Evolutionary conservation across 2,113 vertebrate genomes (phyloP).

Genomic region (Phycodurus eques): DNA sequence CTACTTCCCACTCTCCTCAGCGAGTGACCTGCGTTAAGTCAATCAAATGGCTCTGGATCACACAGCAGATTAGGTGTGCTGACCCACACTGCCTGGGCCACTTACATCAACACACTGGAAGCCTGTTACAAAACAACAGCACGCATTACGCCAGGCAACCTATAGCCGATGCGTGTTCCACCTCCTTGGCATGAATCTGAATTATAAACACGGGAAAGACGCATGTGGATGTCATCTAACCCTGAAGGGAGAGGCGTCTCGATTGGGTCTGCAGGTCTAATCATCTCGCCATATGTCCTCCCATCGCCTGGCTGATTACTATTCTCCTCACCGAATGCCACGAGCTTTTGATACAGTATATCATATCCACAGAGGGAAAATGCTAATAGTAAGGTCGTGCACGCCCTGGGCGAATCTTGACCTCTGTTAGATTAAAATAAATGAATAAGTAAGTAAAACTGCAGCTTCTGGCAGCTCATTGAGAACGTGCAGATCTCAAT

Average conservation of each 20-base stretch:
- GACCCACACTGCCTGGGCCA: conserved; percentile 45
- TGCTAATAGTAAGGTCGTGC: conserved; percentile 54
- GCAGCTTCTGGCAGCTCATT: conserved; percentile 23
- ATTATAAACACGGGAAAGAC: conserved; percentile 23
- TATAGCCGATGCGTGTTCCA: neutral
- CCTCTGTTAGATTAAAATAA: neutral
- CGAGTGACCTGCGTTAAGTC: conserved; percentile 55
- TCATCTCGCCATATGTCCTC: conserved; percentile 64
- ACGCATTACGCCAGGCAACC: conserved; percentile 5
- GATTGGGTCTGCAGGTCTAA: conserved; percentile 33
- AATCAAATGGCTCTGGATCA: conserved; percentile 63
- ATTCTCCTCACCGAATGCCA: conserved; percentile 48
- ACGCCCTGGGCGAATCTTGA: conserved; percentile 4
- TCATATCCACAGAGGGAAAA: conserved; percentile 54
- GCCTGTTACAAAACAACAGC: conserved; percentile 22
- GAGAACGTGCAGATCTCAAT: conserved; percentile 19
- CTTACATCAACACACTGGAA: conserved; percentile 47
- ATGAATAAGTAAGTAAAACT: neutral
- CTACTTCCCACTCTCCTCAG: conserved; percentile 42
- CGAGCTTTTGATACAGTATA: conserved; percentile 50
- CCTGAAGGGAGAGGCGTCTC: conserved; percentile 40
- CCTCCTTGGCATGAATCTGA: conserved; percentile 33
- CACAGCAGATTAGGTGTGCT: conserved; percentile 59
- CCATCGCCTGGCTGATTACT: conserved; percentile 54
- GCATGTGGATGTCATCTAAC: conserved; percentile 59